Percentiles rank a stretch among this genome's conserved stretches.
Evolutionary conservation across 2,797 vertebrate species (phyloP).

Genomic region (Columba guinea): DNA sequence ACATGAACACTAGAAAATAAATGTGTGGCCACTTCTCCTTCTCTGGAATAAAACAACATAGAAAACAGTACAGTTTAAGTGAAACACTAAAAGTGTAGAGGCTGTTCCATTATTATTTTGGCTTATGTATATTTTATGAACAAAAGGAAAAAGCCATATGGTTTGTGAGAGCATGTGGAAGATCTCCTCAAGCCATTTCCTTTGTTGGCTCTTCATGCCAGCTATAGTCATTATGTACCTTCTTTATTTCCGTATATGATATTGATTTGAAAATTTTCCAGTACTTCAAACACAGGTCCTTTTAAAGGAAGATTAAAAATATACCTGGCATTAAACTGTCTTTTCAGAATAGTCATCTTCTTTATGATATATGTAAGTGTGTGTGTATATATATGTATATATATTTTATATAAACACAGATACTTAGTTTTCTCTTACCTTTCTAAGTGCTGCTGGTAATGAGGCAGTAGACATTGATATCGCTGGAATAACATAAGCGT

Average conservation of each 20-base stretch:
- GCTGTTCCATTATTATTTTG: conserved; percentile 14
- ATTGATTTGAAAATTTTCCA: conserved; percentile 19
- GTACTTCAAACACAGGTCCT: background rate
- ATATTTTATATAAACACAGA: background rate
- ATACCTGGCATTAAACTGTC: background rate
- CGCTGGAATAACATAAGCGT: background rate
- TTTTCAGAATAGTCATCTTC: background rate
- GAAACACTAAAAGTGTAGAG: background rate
- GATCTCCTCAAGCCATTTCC: conserved; percentile 25
- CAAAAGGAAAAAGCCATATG: background rate
- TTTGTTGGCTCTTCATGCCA: background rate
- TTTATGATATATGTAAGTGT: background rate
- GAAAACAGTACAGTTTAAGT: background rate
- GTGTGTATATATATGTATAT: background rate
- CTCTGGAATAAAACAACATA: background rate
- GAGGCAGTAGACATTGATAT: conserved; percentile 49
- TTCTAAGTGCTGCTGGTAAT: conserved; percentile 65
- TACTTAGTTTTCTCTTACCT: conserved; percentile 65
- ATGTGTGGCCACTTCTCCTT: background rate
- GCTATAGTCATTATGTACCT: background rate
- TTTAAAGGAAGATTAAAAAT: conserved; percentile 12
- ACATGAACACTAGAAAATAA: conserved; percentile 27
- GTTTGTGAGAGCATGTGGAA: background rate
- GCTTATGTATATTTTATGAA: conserved; percentile 7
- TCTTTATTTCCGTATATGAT: background rate